Evolutionary conservation across 2,888 invertebrate species (phyloP).

Genomic region (Muscina levida): DNA sequence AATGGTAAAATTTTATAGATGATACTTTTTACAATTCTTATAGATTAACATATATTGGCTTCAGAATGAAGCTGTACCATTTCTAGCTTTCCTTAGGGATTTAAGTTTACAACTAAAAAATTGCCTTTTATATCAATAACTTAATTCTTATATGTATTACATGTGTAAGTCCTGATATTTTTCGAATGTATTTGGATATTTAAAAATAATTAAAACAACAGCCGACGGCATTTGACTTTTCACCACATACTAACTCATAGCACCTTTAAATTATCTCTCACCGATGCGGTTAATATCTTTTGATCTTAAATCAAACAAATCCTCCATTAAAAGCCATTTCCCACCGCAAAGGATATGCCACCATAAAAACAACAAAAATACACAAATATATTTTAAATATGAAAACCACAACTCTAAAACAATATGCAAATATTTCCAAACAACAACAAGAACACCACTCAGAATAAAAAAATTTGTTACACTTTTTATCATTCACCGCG

Average conservation of each 20-base stretch:
- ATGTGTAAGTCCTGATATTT: no score
- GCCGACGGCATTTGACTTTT: conserved; percentile 19
- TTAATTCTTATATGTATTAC: no score
- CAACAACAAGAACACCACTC: conserved; percentile 12
- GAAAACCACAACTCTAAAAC: not conserved
- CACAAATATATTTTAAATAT: conserved; percentile 43
- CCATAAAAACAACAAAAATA: not conserved
- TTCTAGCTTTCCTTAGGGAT: no score
- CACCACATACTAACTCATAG: not conserved
- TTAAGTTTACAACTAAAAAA: no score
- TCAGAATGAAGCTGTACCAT: no score
- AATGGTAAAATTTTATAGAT: no score
- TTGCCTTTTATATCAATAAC: no score
- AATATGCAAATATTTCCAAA: conserved; percentile 53
- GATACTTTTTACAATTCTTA: no score
- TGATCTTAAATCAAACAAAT: conserved; percentile 47
- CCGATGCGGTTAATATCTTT: conserved; percentile 37
- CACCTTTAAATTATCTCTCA: not conserved
- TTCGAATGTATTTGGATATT: no score
- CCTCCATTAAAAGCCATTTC: conserved; percentile 36
- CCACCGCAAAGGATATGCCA: conserved; percentile 11
- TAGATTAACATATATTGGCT: no score
- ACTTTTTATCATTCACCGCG: not conserved
- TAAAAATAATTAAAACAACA: no score
- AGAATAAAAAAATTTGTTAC: conserved; percentile 21